phyloP scores from a whole-genome alignment of 92 coral and sea anemone genomes.

The Anthopleura xanthogrammica region DNA sequence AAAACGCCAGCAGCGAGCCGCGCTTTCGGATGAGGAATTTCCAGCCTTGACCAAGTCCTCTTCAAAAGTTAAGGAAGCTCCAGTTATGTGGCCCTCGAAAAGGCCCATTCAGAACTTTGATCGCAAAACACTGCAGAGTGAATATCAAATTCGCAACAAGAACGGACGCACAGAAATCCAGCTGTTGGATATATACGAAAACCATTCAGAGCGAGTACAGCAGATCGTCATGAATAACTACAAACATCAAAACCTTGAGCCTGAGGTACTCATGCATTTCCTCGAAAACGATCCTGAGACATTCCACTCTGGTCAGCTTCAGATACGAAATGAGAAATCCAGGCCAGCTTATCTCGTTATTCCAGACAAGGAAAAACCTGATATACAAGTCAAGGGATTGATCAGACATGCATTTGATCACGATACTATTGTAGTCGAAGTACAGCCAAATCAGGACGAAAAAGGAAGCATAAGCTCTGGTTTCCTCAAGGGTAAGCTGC shows the following conservation, averaged over 20 bases:
- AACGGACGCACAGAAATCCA: conserved; percentile 35
- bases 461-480: neutral
- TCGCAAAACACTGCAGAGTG: neutral
- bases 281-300: conserved; percentile 50
- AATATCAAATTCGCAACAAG: neutral
- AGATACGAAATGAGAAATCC: conserved; percentile 42
- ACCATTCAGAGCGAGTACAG: conserved; percentile 41
- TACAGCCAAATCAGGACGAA: neutral
- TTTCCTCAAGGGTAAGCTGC: conserved; percentile 14
- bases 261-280: conserved; percentile 44
- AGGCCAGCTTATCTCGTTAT: conserved; percentile 60
- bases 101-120: neutral
- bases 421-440: conserved; percentile 79
- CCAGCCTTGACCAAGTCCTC: conserved; percentile 2
- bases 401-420: conserved; percentile 81
- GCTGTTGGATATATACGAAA: conserved; percentile 47
- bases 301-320: conserved; percentile 62
- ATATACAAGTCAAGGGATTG: conserved; percentile 70
- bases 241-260: conserved; percentile 47
- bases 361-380: conserved; percentile 74
- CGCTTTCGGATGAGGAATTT: conserved; percentile 35
- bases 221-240: conserved; percentile 11
- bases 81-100: neutral
- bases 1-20: neutral
- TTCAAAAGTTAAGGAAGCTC: neutral